These are phyloP conservation scores for Sanderia malayensis DNA, from an alignment of 30 jellyfish, hydroid and myxozoan genomes.

Conservation along the genomic window DNA sequence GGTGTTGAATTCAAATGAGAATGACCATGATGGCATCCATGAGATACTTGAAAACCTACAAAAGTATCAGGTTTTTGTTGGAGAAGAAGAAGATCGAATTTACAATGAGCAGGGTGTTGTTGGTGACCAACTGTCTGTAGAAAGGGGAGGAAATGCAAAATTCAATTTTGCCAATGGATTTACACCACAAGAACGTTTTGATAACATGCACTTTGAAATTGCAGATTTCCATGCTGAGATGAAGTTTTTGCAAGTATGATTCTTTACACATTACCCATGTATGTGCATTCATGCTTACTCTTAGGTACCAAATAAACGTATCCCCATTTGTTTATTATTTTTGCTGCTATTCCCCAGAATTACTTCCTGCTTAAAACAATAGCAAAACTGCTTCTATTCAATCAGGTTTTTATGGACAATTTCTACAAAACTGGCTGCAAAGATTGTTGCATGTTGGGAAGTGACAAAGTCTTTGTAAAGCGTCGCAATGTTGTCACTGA, in stretches of 20 bases:
- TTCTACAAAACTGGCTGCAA: background rate
- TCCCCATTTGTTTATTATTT: too few relatives aligned
- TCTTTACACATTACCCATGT: too few relatives aligned
- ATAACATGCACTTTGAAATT: too few relatives aligned
- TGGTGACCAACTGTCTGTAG: slow-evolving; percentile 22
- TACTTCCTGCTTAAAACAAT: too few relatives aligned
- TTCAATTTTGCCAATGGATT: slow-evolving; percentile 21
- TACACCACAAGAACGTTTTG: slow-evolving; percentile 35
- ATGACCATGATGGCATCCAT: too few relatives aligned
- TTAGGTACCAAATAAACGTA: too few relatives aligned
- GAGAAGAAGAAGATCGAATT: background rate
- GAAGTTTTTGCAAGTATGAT: slow-evolving; percentile 34
- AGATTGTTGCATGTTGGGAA: background rate
- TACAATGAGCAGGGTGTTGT: background rate
- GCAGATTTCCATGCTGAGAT: slow-evolving; percentile 6
- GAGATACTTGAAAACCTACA: too few relatives aligned
- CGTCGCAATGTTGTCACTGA: slow-evolving; percentile 8
- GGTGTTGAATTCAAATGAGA: too few relatives aligned
- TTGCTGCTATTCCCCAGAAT: background rate
- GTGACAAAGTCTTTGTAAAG: background rate
- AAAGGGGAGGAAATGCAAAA: slow-evolving; percentile 9
- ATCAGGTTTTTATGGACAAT: background rate
- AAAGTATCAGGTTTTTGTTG: too few relatives aligned
- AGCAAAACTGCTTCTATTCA: background rate
- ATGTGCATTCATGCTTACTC: too few relatives aligned